These are phyloP conservation scores for Ommatoiulus sabulosus DNA, from an alignment of 2,888 invertebrate species.

Conservation along the genomic window DNA sequence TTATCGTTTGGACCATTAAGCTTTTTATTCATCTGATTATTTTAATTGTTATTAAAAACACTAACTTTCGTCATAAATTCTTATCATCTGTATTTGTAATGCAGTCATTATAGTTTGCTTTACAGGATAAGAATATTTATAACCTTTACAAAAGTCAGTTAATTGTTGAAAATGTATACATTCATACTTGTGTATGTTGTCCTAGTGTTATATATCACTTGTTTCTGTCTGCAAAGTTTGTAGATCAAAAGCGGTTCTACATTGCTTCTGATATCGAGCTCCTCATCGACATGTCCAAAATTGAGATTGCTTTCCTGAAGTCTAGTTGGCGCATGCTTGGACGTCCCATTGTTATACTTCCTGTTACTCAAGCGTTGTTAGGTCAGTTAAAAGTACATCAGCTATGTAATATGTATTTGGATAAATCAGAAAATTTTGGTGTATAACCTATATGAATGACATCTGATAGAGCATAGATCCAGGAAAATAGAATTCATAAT, in stretches of 20 bases:
- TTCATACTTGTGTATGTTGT: background rate
- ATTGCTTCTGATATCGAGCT: conserved; percentile 97
- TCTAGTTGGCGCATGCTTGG: conserved; percentile 98
- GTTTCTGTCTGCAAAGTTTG: conserved; percentile 76
- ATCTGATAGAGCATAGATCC: background rate
- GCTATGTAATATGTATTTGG: background rate
- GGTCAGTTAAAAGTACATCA: conserved; percentile 72
- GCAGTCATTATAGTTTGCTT: background rate
- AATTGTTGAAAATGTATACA: background rate
- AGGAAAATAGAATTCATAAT: background rate
- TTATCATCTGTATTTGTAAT: background rate
- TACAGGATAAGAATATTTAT: too few species aligned
- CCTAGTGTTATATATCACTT: background rate
- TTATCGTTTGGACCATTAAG: background rate
- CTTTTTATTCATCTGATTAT: background rate
- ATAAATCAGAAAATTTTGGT: background rate
- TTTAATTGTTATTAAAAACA: background rate
- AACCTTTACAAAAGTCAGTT: background rate
- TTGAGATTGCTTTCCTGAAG: conserved; percentile 97
- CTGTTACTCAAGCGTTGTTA: conserved; percentile 88
- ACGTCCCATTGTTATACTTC: conserved; percentile 92
- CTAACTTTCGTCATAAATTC: background rate
- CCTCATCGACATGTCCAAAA: conserved; percentile 97
- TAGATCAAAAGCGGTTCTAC: conserved; percentile 98
- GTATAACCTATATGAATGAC: background rate